phyloP scores from a whole-genome alignment of 2,113 vertebrate species.

The Aegotheles bennettii region DNA sequence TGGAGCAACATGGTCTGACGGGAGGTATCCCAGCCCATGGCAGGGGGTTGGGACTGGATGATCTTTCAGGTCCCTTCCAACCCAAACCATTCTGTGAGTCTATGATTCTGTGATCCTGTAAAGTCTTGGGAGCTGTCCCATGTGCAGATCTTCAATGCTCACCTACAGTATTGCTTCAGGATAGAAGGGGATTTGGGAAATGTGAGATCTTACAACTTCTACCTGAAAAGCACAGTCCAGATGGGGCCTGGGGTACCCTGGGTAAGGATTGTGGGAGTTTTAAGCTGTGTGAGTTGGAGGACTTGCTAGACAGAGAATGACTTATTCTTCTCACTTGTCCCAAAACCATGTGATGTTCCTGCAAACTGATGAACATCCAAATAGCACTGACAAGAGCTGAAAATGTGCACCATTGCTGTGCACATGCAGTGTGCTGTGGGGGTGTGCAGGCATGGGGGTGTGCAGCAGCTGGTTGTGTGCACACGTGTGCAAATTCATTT shows the following conservation, averaged over 20 bases:
- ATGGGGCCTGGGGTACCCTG: not conserved
- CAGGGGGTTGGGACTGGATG: too few relatives aligned
- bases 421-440: too few relatives aligned
- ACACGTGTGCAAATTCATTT: too few relatives aligned
- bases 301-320: slow-evolving; percentile 2
- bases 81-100: too few relatives aligned
- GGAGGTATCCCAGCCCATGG: too few relatives aligned
- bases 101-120: too few relatives aligned
- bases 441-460: not conserved
- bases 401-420: not conserved
- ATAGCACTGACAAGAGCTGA: not conserved
- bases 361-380: not conserved
- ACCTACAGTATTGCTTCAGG: not conserved
- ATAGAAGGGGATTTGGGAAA: not conserved
- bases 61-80: too few relatives aligned
- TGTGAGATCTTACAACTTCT: not conserved
- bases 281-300: not conserved
- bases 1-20: too few relatives aligned
- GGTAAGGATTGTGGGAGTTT: not conserved
- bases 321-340: not conserved
- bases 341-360: not conserved
- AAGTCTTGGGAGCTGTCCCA: not conserved
- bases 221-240: not conserved
- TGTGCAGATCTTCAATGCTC: not conserved
- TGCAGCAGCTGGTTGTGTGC: too few relatives aligned